Percentiles rank a stretch among this genome's conserved stretches.
These are phyloP conservation scores for Hylia prasina DNA, from an alignment of 2,113 vertebrate genomes.

Conservation along the genomic window DNA sequence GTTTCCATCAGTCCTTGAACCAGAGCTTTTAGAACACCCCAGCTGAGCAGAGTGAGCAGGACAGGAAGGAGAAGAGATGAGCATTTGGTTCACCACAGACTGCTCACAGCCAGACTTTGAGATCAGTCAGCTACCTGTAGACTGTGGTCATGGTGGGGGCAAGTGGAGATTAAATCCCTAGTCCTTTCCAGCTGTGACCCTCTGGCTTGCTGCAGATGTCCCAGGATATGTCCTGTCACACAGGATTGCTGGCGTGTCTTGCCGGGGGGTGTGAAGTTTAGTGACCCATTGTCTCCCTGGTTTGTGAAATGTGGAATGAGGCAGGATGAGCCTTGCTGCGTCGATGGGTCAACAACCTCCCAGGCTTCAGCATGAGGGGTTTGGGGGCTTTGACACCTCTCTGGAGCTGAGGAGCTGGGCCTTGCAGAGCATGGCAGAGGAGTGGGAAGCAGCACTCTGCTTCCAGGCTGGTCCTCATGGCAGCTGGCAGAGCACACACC, in stretches of 20 bases:
- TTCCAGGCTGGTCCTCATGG: background rate
- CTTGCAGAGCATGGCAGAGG: background rate
- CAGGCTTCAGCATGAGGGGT: background rate
- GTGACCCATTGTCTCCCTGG: background rate
- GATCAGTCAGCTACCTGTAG: background rate
- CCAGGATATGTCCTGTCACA: background rate
- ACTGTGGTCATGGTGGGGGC: background rate
- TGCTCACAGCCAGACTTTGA: background rate
- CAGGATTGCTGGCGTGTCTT: background rate
- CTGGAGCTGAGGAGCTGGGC: background rate
- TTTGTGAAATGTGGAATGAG: background rate
- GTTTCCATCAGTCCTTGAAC: background rate
- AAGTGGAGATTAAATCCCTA: background rate
- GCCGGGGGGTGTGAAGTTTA: fast-evolving
- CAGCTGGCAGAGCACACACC: background rate
- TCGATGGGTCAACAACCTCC: background rate
- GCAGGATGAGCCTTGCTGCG: background rate
- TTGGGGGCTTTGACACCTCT: background rate
- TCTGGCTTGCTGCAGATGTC: background rate
- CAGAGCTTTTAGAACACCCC: background rate
- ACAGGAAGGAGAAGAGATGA: background rate
- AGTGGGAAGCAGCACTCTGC: background rate
- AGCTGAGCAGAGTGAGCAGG: background rate
- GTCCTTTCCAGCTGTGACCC: background rate
- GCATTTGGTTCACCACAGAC: background rate